phyloP scores from a whole-genome alignment of 2,888 invertebrate genomes.

The Lasioglossum marginatum region DNA sequence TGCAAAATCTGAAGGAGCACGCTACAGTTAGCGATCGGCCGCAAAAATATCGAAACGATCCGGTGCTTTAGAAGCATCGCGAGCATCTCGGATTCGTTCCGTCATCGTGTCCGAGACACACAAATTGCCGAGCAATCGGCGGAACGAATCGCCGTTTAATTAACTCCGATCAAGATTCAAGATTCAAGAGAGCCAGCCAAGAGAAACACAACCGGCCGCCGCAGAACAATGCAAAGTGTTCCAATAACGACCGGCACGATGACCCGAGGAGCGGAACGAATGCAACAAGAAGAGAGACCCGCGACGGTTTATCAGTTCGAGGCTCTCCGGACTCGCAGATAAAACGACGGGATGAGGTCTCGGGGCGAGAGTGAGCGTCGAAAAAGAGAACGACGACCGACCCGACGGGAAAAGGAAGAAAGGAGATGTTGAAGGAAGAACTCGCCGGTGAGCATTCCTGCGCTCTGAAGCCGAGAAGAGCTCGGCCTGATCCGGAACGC shows the following conservation, averaged over 20 bases:
- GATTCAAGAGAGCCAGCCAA: neutral
- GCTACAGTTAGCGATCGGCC: too few species aligned
- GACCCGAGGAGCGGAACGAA: neutral
- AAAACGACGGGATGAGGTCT: conserved; percentile 24
- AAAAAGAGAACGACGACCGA: neutral
- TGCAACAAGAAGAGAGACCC: conserved; percentile 5
- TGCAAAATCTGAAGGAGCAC: neutral
- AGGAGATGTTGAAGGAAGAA: conserved; percentile 57
- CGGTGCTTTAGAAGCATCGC: neutral
- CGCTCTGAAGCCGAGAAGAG: conserved; percentile 46
- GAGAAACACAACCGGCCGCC: neutral
- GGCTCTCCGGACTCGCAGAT: conserved; percentile 21
- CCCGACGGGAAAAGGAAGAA: conserved; percentile 11
- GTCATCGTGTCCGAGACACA: neutral
- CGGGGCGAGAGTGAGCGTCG: neutral
- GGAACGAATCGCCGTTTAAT: conserved; percentile 24
- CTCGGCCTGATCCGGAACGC: conserved; percentile 62
- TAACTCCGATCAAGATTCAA: conserved; percentile 12
- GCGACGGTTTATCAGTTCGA: conserved; percentile 48
- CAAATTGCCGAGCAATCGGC: conserved; percentile 9
- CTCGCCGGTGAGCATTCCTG: conserved; percentile 71
- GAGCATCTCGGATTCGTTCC: neutral
- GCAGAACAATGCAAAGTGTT: conserved; percentile 15
- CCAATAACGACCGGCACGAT: conserved; percentile 19
- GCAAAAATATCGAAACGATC: neutral